These are phyloP conservation scores for Drosophila robusta DNA, from an alignment of 2,888 invertebrate species.

Conservation along the genomic window DNA sequence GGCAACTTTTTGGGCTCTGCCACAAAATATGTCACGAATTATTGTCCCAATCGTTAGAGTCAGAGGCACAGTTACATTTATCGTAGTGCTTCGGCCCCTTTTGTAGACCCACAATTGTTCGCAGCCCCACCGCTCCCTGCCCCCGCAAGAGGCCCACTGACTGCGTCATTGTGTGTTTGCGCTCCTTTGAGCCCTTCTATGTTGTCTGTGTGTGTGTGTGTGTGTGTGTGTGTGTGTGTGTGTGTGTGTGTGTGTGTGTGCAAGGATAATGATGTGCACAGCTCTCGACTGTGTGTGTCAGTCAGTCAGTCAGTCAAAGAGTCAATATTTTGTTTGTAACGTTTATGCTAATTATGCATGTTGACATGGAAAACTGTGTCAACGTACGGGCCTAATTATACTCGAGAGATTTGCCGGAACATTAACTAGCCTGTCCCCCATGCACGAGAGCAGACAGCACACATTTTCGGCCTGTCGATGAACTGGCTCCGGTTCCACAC, in stretches of 20 bases:
- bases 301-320: conserved; percentile 52
- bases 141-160: conserved; percentile 29
- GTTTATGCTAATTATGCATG: conserved; percentile 78
- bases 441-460: not conserved
- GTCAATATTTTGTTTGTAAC: conserved; percentile 74
- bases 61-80: not conserved
- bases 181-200: conserved; percentile 9
- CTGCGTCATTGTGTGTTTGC: conserved; percentile 27
- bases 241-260: conserved; percentile 22
- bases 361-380: conserved; percentile 72
- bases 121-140: not conserved
- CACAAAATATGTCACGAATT: conserved; percentile 66
- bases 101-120: conserved; percentile 20
- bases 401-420: conserved; percentile 56
- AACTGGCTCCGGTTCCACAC: conserved; percentile 1
- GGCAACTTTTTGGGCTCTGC: conserved; percentile 54
- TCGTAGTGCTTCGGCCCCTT: conserved; percentile 5
- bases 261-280: conserved; percentile 54
- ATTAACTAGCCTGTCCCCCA: conserved; percentile 30
- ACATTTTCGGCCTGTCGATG: conserved; percentile 8
- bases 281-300: conserved; percentile 37
- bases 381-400: conserved; percentile 66
- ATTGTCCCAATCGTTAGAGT: conserved; percentile 49
- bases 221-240: conserved; percentile 31
- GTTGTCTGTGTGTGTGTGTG: conserved; percentile 15